Evolutionary conservation across 2,797 vertebrate genomes (phyloP).

Genomic region (Triplophysa yarkandensis): DNA sequence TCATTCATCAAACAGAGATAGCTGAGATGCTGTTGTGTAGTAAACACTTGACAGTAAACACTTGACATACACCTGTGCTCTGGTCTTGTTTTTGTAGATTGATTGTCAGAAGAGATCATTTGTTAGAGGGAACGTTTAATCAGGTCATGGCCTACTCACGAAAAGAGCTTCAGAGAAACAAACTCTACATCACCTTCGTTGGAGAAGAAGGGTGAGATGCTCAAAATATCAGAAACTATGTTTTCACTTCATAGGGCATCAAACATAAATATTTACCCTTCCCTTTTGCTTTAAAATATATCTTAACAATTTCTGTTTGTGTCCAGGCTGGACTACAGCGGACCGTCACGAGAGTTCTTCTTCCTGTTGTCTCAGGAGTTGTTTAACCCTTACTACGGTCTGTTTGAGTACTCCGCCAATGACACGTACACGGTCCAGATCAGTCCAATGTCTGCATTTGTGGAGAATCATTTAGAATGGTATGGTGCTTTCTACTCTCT

Average conservation of each 20-base stretch:
- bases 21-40: neutral
- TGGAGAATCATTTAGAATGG: constrained; percentile 90
- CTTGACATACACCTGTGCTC: neutral
- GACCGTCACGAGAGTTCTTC: constrained; percentile 89
- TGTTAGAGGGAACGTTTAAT: constrained; percentile 89
- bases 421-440: constrained; percentile 91
- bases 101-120: constrained; percentile 85
- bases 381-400: constrained; percentile 89
- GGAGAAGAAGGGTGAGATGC: constrained; percentile 86
- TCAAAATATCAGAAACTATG: neutral
- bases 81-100: constrained; percentile 69
- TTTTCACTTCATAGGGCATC: too few relatives aligned
- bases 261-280: too few relatives aligned
- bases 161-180: constrained; percentile 89
- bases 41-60: neutral
- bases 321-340: constrained; percentile 85
- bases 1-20: neutral
- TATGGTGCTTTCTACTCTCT: constrained; percentile 62
- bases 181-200: constrained; percentile 87
- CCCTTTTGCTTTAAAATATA: too few relatives aligned
- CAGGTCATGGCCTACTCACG: constrained; percentile 90
- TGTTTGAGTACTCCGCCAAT: constrained; percentile 90
- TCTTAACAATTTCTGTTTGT: neutral
- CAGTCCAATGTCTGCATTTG: constrained; percentile 90
- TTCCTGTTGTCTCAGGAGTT: constrained; percentile 91